Conservation (phyloP, 1,140 invertebrate genomes). For the Drosophila sproati region DNA sequence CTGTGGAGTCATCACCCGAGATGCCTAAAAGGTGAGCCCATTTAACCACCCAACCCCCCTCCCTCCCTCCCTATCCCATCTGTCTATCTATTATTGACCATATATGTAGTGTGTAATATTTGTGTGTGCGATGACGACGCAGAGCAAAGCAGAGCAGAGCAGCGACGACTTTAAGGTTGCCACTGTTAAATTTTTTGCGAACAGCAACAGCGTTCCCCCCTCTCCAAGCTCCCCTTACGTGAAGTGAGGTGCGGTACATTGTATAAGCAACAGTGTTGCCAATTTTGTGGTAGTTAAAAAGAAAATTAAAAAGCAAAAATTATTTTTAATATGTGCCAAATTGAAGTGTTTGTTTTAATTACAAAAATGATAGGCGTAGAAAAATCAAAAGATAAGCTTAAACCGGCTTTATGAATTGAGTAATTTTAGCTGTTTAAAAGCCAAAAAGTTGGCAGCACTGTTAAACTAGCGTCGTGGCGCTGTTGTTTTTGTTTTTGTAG, state of each 20-base stretch:
- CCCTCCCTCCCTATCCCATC: not conserved
- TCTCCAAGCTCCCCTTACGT: constrained; percentile 15
- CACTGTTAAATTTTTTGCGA: constrained; percentile 24
- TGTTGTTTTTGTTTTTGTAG: constrained; percentile 50
- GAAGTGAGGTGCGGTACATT: constrained; percentile 34
- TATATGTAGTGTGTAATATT: constrained; percentile 41
- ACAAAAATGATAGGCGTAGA: too few relatives aligned
- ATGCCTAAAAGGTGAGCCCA: constrained; percentile 82
- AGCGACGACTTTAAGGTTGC: constrained; percentile 7
- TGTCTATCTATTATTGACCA: constrained; percentile 29
- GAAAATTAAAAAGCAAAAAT: constrained; percentile 8
- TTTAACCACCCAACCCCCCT: not conserved
- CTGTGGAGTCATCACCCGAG: constrained; percentile 83
- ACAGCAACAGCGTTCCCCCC: constrained; percentile 1
- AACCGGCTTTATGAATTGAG: not conserved
- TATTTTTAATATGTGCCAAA: not conserved
- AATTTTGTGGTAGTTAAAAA: constrained; percentile 7
- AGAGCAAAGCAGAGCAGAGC: constrained; percentile 14
- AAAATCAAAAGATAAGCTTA: too few relatives aligned
- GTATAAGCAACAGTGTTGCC: constrained; percentile 48
- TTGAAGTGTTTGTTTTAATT: too few relatives aligned
- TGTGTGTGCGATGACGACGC: constrained; percentile 67
- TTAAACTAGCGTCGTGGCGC: constrained; percentile 64
- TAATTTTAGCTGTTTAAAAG: constrained; percentile 25
- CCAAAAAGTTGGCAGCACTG: constrained; percentile 25